Percentiles rank a stretch among this genome's conserved stretches.
Evolutionary conservation across 2,797 vertebrate genomes (phyloP).

Genomic region (Aphelocoma californica): DNA sequence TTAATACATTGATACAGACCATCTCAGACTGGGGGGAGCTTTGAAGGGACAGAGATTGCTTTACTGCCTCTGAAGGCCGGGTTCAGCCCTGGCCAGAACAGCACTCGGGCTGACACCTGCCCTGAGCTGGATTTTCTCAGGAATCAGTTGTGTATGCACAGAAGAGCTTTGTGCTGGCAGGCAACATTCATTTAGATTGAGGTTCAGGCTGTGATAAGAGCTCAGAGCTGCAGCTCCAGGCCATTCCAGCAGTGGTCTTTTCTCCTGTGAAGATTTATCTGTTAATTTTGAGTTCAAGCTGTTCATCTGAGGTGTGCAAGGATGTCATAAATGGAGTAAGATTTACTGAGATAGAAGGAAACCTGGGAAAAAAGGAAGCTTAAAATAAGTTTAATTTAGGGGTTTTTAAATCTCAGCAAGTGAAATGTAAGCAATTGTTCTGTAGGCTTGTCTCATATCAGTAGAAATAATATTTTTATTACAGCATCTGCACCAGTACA

Average conservation of each 20-base stretch:
- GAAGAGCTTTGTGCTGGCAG: neutral
- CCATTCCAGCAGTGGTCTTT: neutral
- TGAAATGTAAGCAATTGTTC: neutral
- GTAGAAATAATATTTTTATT: neutral
- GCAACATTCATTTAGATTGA: neutral
- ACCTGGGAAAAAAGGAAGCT: neutral
- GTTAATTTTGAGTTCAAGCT: neutral
- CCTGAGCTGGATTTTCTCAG: neutral
- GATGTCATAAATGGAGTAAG: neutral
- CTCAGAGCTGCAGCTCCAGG: neutral
- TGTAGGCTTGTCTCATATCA: neutral
- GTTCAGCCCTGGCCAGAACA: neutral
- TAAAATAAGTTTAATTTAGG: neutral
- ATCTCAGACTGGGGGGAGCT: neutral
- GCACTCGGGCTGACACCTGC: neutral
- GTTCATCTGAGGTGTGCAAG: neutral
- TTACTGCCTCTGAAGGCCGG: neutral
- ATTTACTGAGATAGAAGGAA: neutral
- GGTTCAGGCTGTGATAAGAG: neutral
- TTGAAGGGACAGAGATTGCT: neutral
- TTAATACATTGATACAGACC: neutral
- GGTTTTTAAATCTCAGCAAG: neutral
- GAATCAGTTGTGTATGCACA: neutral
- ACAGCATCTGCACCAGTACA: neutral
- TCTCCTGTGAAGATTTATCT: neutral